Percentiles rank a stretch among this genome's conserved stretches.
Conservation (phyloP, 2,797 vertebrate genomes). For the Propithecus deckenii region DNA sequence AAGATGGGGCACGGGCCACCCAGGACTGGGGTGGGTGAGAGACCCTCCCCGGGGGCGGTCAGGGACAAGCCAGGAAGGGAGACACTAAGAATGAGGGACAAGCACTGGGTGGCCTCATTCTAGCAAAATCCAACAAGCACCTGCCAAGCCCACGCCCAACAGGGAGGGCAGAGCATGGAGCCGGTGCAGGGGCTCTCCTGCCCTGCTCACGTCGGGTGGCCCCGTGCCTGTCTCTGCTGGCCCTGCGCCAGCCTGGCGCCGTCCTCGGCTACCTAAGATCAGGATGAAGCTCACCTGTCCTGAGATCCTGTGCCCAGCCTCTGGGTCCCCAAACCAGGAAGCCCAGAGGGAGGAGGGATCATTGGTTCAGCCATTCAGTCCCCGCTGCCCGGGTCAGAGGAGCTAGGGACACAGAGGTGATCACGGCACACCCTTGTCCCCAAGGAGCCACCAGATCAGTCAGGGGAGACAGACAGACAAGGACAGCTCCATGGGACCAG, state of each 20-base stretch:
- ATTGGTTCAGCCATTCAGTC: neutral
- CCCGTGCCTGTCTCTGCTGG: neutral
- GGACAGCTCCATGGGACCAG: neutral
- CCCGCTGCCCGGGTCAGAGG: neutral
- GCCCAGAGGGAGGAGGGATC: neutral
- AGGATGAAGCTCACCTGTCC: neutral
- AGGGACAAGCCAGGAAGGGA: neutral
- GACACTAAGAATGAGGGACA: neutral
- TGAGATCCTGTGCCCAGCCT: neutral
- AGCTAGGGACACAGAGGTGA: neutral
- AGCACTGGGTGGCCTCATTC: neutral
- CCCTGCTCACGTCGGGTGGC: too few relatives aligned
- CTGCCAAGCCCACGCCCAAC: neutral
- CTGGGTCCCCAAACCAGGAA: neutral
- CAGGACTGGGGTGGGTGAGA: neutral
- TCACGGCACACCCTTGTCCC: neutral
- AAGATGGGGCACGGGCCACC: neutral
- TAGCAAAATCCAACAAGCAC: neutral
- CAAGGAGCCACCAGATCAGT: neutral
- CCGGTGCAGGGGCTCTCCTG: fast-evolving
- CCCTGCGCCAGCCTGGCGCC: too few relatives aligned
- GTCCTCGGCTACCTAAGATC: fast-evolving
- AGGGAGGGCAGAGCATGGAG: neutral
- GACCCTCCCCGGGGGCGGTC: neutral
- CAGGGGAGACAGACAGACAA: neutral